Evolutionary conservation across 2,113 vertebrate genomes (phyloP).

Genomic region (Trematocara marginatum): DNA sequence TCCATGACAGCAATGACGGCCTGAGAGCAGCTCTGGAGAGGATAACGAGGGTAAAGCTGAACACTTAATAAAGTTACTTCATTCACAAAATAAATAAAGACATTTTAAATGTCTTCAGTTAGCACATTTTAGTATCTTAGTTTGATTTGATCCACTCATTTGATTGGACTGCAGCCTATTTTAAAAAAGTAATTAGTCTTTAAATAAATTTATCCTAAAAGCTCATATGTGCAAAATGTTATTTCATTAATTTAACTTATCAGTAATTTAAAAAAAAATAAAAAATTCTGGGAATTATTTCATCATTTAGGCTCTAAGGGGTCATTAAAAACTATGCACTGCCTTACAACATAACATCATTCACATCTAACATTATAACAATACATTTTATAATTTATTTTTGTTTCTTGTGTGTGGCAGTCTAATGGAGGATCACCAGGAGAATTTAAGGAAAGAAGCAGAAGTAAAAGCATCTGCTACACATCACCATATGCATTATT

Average conservation of each 20-base stretch:
- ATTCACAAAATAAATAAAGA: neutral
- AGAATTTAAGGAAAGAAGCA: conserved; percentile 73
- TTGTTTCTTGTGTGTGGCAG: conserved; percentile 65
- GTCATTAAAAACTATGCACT: neutral
- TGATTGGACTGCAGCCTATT: neutral
- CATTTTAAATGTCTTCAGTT: neutral
- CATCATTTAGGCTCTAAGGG: neutral
- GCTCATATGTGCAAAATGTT: neutral
- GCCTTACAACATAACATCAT: neutral
- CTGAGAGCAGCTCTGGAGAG: conserved; percentile 52
- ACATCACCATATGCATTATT: conserved; percentile 69
- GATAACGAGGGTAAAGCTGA: conserved; percentile 15
- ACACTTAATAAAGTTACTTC: neutral
- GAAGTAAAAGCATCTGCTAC: conserved; percentile 77
- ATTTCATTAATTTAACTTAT: neutral
- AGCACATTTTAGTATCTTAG: neutral
- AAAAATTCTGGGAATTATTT: neutral
- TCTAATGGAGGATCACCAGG: conserved; percentile 65
- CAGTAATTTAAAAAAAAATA: neutral
- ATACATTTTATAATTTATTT: neutral
- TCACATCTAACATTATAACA: neutral
- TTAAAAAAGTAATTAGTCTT: neutral
- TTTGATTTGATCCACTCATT: neutral
- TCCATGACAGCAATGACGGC: conserved; percentile 63
- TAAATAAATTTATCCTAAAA: neutral